phyloP scores from a whole-genome alignment of 2,113 vertebrate species.

The Bambusicola thoracicus region DNA sequence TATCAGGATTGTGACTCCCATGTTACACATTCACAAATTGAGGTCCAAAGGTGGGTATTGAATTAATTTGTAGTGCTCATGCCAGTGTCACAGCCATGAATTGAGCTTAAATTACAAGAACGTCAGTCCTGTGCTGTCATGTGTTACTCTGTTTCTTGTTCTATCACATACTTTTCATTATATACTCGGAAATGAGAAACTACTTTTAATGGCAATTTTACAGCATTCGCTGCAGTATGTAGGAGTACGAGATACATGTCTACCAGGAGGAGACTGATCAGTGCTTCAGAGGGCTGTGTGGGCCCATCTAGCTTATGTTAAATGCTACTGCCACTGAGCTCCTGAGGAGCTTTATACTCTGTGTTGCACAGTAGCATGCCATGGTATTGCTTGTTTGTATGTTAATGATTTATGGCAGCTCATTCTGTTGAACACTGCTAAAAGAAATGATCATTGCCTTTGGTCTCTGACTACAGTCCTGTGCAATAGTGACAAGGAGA shows the following conservation, averaged over 20 bases:
- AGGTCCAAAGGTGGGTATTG: accelerated
- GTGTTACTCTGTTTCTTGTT: not conserved
- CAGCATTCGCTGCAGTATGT: not conserved
- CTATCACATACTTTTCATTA: not conserved
- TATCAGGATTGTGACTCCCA: not conserved
- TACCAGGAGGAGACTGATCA: not conserved
- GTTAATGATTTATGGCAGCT: not conserved
- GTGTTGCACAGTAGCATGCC: not conserved
- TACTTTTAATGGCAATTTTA: not conserved
- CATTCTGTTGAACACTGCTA: not conserved
- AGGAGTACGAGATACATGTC: not conserved
- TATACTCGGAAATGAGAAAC: not conserved
- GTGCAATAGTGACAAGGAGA: not conserved
- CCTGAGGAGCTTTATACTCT: not conserved
- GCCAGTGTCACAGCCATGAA: not conserved
- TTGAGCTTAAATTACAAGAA: not conserved
- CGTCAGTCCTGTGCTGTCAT: not conserved
- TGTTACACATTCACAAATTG: not conserved
- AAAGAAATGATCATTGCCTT: not conserved
- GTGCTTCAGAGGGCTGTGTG: not conserved
- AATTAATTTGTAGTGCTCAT: not conserved
- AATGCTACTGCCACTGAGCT: not conserved
- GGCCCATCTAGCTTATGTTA: not conserved
- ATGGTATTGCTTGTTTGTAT: not conserved
- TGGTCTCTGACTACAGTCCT: not conserved